Evolutionary conservation across 2,888 invertebrate species (phyloP).

Genomic region (Epinotia ramella): DNA sequence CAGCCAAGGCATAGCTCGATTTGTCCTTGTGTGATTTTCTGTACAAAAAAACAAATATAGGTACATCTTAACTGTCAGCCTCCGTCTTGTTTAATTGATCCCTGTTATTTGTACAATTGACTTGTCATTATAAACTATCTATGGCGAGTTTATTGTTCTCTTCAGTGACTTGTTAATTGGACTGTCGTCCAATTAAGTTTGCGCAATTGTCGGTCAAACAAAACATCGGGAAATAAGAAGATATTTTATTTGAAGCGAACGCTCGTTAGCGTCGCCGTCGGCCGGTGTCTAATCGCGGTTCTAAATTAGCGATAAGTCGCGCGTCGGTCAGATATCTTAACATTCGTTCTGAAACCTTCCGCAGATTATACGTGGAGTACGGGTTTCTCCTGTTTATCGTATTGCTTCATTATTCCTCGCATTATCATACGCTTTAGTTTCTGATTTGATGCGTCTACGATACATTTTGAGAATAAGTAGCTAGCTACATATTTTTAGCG

Average conservation of each 20-base stretch:
- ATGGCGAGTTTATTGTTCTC: constrained; percentile 23
- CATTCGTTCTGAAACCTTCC: constrained; percentile 76
- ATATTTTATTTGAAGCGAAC: constrained; percentile 70
- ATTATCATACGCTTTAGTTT: constrained; percentile 31
- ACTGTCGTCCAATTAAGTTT: constrained; percentile 77
- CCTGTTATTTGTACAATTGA: constrained; percentile 13
- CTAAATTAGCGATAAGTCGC: constrained; percentile 83
- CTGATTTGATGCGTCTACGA: constrained; percentile 16
- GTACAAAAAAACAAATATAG: background rate
- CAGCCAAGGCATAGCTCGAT: no score
- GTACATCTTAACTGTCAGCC: background rate
- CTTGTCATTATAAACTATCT: constrained; percentile 24
- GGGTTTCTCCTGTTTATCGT: constrained; percentile 70
- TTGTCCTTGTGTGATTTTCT: no score
- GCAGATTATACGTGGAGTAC: constrained; percentile 75
- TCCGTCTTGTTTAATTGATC: background rate
- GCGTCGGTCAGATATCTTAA: constrained; percentile 78
- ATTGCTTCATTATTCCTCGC: constrained; percentile 58
- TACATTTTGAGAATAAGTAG: background rate
- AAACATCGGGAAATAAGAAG: constrained; percentile 79
- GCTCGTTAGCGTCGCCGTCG: constrained; percentile 80
- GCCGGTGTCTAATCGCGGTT: constrained; percentile 79
- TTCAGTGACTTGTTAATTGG: constrained; percentile 32
- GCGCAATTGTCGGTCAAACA: constrained; percentile 76
- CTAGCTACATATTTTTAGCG: no score